Conservation (phyloP, 1,140 invertebrate species). For the Calliphora vicina region DNA sequence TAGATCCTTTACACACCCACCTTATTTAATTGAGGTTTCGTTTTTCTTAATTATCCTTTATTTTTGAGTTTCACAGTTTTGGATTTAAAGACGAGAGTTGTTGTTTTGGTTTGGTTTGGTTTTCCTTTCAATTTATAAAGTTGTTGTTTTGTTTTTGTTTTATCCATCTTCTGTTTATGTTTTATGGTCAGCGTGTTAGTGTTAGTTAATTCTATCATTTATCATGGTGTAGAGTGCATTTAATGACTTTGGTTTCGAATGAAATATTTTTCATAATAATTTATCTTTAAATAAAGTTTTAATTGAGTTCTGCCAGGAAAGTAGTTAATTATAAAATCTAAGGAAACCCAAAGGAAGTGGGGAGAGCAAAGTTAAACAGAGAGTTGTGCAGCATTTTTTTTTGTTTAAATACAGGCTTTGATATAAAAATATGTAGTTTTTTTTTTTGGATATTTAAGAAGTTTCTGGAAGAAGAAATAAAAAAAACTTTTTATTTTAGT, state of each 20-base stretch:
- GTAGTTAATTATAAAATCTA: neutral
- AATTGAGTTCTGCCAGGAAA: neutral
- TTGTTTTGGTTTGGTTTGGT: too few relatives aligned
- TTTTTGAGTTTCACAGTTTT: neutral
- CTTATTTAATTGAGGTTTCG: neutral
- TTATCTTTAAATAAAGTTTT: slow-evolving; percentile 4
- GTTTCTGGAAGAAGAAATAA: too few relatives aligned
- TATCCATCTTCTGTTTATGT: neutral
- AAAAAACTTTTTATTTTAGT: too few relatives aligned
- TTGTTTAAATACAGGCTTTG: neutral
- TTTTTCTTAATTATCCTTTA: slow-evolving; percentile 2
- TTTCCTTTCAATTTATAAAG: neutral
- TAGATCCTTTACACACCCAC: neutral
- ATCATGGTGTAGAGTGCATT: neutral
- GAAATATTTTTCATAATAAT: neutral
- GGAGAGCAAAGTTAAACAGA: neutral
- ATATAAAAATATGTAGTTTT: too few relatives aligned
- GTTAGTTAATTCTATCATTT: neutral
- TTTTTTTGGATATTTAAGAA: too few relatives aligned
- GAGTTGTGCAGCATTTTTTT: neutral
- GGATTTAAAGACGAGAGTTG: neutral
- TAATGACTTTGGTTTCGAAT: neutral
- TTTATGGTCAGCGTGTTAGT: neutral
- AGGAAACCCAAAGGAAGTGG: too few relatives aligned
- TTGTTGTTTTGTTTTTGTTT: neutral